Evolutionary conservation across 2,888 invertebrate species (phyloP).

Genomic region (Ormia ochracea): DNA sequence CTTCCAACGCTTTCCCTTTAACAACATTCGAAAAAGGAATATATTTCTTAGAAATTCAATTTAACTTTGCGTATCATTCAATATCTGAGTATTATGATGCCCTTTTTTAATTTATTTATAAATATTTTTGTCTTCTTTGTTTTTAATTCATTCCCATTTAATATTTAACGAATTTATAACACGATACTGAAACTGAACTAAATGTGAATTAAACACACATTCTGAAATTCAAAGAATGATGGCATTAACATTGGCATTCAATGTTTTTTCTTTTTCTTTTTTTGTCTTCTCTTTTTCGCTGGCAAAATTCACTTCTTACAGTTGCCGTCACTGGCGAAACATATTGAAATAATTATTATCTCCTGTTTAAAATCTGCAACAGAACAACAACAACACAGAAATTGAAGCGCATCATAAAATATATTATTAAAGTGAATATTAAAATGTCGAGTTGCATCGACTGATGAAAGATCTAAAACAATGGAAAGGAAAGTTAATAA

Average conservation of each 20-base stretch:
- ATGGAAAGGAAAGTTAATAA: too few relatives aligned
- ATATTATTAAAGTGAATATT: background rate
- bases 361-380: constrained; percentile 70
- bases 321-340: constrained; percentile 62
- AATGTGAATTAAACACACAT: constrained; percentile 41
- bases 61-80: constrained; percentile 59
- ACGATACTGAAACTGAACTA: constrained; percentile 41
- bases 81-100: constrained; percentile 50
- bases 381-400: constrained; percentile 42
- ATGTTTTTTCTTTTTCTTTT: constrained; percentile 4
- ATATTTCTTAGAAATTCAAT: constrained; percentile 60
- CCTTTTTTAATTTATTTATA: constrained; percentile 38
- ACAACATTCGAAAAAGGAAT: constrained; percentile 1
- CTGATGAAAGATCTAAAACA: background rate
- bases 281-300: background rate
- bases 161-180: constrained; percentile 61
- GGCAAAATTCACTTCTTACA: constrained; percentile 11
- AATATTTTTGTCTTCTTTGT: background rate
- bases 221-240: constrained; percentile 55
- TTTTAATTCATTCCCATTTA: constrained; percentile 38
- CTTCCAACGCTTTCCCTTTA: background rate
- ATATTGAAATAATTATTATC: constrained; percentile 76
- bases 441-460: background rate
- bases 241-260: constrained; percentile 61
- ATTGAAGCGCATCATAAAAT: constrained; percentile 48